phyloP scores from a whole-genome alignment of 2,888 invertebrate genomes.

The Crocallis elinguaria region DNA sequence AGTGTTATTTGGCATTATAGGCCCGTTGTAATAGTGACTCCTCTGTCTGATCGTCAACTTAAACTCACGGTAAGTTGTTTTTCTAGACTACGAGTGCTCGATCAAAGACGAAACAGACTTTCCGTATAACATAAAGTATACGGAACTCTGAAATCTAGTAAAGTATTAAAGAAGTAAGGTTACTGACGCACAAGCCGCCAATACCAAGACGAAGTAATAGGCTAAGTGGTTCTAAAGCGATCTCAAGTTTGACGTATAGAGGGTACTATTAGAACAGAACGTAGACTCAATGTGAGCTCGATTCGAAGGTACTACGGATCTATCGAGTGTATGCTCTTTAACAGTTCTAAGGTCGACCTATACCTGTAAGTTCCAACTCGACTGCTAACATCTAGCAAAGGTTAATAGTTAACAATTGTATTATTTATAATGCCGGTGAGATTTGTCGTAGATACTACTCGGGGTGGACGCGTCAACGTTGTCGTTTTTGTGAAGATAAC shows the following conservation, averaged over 20 bases:
- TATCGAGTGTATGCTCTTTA: slow-evolving; percentile 44
- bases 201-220: background rate
- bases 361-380: slow-evolving; percentile 45
- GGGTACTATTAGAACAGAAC: slow-evolving; percentile 37
- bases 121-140: slow-evolving; percentile 17
- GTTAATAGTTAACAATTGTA: slow-evolving; percentile 32
- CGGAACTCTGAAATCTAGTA: slow-evolving; percentile 17
- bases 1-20: slow-evolving; percentile 17
- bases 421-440: slow-evolving; percentile 38
- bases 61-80: background rate
- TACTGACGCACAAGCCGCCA: background rate
- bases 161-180: background rate
- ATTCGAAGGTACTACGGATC: slow-evolving; percentile 39
- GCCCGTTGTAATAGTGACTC: slow-evolving; percentile 8
- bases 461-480: slow-evolving; percentile 14
- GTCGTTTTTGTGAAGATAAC: background rate
- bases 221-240: background rate
- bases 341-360: slow-evolving; percentile 44
- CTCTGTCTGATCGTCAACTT: background rate
- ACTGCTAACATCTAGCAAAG: slow-evolving; percentile 38
- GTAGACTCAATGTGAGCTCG: slow-evolving; percentile 49
- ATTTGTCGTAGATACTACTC: slow-evolving; percentile 33
- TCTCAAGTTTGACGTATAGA: background rate
- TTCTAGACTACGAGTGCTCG: background rate
- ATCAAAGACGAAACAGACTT: slow-evolving; percentile 15